Base-by-base conservation (phyloP, 2,888 invertebrate species). In the Miltochrista miniata region DNA sequence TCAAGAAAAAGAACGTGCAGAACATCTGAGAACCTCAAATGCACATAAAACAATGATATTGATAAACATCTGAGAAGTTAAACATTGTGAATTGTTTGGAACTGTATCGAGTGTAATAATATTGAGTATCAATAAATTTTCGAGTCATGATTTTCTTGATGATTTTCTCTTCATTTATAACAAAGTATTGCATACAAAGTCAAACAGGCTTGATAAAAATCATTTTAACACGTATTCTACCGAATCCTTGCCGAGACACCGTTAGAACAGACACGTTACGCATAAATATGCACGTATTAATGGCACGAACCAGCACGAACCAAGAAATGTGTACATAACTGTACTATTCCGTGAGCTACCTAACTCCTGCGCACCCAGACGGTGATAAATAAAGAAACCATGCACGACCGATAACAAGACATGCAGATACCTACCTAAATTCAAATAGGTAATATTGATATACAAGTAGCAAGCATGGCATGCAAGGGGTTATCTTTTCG, bases 241-340 rank as follows among this genome's bases (percentile, higher is more conserved):
- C 61, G 73, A 83, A 79, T 87, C 87, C 88, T 87, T 84, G 70
- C 73, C 65, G 68, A 67, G 65, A 69, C 79, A 83, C 90, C 90
- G 90, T 89, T 90, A 90, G 59, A 66, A 64, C 64, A 83, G 81
- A 83, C 88, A 84, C 81, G 90, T 75, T 79, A 82, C 81, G 90
- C 90, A 90, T 90, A 89, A 88, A 85, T 90, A 89, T 90, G 83
- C 85, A 85, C 79, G 79, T 85, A 83, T 82, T 85, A 86, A 81
- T 85, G 81, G 81, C 85, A 85, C 81, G 83, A 83, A 24, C 18
- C 18, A 24, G 18, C 18, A 24, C 18, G 18, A 24, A 24, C 18
- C 18, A 24, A 82, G 76, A 72, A 75, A 76, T 81, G 83, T 85
- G 81, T 77, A 74, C 71, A 69, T 89, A 90, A 90, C 90, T 86